phyloP scores from a whole-genome alignment of 2,888 invertebrate genomes.

The Orchestes rusci region DNA sequence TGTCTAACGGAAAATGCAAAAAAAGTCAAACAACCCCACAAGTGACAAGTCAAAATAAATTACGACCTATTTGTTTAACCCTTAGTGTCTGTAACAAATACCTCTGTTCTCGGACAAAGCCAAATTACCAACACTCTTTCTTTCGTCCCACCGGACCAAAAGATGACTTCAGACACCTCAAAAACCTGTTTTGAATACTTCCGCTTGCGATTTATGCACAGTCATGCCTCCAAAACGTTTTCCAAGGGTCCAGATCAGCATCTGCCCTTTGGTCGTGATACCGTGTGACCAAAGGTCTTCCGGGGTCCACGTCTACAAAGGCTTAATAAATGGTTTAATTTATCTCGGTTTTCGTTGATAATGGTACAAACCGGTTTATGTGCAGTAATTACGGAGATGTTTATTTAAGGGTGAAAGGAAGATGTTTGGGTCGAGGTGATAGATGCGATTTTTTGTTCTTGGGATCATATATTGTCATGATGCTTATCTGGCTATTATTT shows the following conservation, averaged over 20 bases:
- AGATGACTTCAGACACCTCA: slow-evolving; percentile 26
- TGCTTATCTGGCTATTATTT: no score
- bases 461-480: no score
- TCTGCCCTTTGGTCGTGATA: slow-evolving; percentile 32
- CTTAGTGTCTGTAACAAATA: slow-evolving; percentile 11
- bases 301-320: no score
- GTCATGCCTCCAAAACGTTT: slow-evolving; percentile 32
- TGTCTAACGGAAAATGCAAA: no score
- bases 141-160: slow-evolving; percentile 15
- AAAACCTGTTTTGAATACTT: slow-evolving; percentile 33
- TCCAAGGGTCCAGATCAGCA: slow-evolving; percentile 31
- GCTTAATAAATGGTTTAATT: slow-evolving; percentile 29
- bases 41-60: no score
- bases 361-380: slow-evolving; percentile 22
- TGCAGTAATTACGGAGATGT: slow-evolving; percentile 15
- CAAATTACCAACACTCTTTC: slow-evolving; percentile 18
- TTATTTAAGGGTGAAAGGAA: slow-evolving; percentile 9
- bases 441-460: slow-evolving; percentile 11
- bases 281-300: slow-evolving; percentile 37
- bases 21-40: no score
- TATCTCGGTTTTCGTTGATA: slow-evolving; percentile 27
- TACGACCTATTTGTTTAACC: slow-evolving; percentile 14
- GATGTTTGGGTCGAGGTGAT: slow-evolving; percentile 10
- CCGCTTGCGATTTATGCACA: slow-evolving; percentile 28
- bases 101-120: slow-evolving; percentile 14